Evolutionary conservation across 2,888 invertebrate genomes (phyloP).

Genomic region (Coelinius sp.): DNA sequence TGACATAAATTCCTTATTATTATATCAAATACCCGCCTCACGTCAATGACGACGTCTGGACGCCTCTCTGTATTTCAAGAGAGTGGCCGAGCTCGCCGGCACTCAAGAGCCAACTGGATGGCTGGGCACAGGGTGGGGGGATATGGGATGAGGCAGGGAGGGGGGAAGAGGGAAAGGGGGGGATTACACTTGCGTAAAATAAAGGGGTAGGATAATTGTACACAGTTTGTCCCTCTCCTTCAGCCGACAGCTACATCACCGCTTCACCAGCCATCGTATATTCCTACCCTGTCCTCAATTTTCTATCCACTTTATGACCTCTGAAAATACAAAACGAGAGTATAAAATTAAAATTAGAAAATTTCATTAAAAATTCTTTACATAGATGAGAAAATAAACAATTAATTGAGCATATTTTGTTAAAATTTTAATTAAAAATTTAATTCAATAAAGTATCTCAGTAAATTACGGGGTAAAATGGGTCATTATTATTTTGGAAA

Average conservation of each 20-base stretch:
- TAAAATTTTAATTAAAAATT: neutral
- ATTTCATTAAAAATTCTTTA: neutral
- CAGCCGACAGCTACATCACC: conserved; percentile 59
- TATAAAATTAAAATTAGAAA: conserved; percentile 21
- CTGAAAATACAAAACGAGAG: conserved; percentile 48
- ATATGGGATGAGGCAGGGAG: neutral
- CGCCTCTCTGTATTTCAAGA: neutral
- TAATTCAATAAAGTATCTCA: no score
- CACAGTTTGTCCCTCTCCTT: conserved; percentile 49
- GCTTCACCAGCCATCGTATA: conserved; percentile 57
- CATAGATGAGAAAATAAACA: neutral
- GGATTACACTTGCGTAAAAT: neutral
- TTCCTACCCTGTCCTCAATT: conserved; percentile 50
- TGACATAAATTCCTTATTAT: conserved; percentile 1
- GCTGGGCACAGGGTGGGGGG: neutral
- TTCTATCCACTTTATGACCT: neutral
- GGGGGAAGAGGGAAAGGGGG: neutral
- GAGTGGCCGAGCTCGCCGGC: conserved; percentile 3
- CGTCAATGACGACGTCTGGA: conserved; percentile 37
- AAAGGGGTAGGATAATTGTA: conserved; percentile 32
- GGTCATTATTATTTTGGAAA: no score
- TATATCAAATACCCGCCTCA: conserved; percentile 1
- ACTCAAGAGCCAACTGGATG: neutral
- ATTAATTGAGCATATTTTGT: neutral
- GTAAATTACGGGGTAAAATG: no score